phyloP scores from a whole-genome alignment of 1,140 invertebrate species.

The Dryas iulia region DNA sequence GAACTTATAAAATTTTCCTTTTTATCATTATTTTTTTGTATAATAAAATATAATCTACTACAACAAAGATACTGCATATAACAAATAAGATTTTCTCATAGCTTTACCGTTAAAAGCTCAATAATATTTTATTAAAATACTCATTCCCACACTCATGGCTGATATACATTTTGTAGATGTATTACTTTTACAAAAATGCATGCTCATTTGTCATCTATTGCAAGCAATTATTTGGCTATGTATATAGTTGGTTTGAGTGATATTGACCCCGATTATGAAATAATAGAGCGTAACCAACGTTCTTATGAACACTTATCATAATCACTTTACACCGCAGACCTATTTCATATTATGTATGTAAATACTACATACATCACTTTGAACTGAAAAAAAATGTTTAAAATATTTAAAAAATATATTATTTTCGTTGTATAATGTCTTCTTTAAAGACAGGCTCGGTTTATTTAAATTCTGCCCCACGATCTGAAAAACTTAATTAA shows the following conservation, averaged over 20 bases:
- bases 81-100: too few relatives aligned
- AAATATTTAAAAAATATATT: background rate
- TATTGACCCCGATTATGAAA: constrained; percentile 66
- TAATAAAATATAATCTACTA: too few relatives aligned
- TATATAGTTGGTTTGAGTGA: constrained; percentile 40
- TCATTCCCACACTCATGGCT: too few relatives aligned
- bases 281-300: constrained; percentile 60
- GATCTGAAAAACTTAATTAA: background rate
- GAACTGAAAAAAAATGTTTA: background rate
- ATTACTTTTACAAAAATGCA: too few relatives aligned
- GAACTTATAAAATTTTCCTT: too few relatives aligned
- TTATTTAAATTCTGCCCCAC: background rate
- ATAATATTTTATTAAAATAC: too few relatives aligned
- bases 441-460: background rate
- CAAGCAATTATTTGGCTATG: background rate
- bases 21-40: too few relatives aligned
- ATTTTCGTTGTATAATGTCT: background rate
- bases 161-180: too few relatives aligned
- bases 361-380: too few relatives aligned
- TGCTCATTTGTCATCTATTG: background rate
- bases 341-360: background rate
- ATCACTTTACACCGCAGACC: constrained; percentile 11
- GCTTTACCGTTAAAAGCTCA: too few relatives aligned
- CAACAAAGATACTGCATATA: too few relatives aligned
- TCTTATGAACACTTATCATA: constrained; percentile 30